Base-by-base conservation (phyloP, 1,140 invertebrate genomes). In the Asbolus verrucosus region DNA sequence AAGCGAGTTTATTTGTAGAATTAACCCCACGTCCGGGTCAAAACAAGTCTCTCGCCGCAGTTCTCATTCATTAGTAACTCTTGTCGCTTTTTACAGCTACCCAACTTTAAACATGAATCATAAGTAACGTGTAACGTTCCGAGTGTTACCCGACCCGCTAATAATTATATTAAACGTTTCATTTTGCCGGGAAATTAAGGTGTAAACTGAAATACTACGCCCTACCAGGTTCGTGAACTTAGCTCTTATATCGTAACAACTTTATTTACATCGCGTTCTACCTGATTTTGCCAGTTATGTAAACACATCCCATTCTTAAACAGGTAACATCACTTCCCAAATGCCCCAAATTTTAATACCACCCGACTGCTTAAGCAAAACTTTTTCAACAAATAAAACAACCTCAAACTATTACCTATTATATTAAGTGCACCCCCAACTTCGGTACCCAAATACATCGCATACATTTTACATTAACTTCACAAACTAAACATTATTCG, bases 161-260 rank as follows among this genome's bases (percentile, higher is more conserved):
- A 54, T 70, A 70, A 63, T 70, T 70, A 69, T 60, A 65, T 70
- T 70, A 70, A 70, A 63, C 68, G 60, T 70, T 70, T 70, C 60
- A 70, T 70, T 65, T 70, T 70, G 24, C 15, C 16, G 24, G 67
- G 31, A 69, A 66, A 66, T 66, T 46, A 66, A 66, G 38, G 41
- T 66, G 63, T 46, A 66, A 66, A 66, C 61, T 63, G 39, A 41
- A 38, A 63, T 63, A 63, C 61, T 41, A 63, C 61, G 39, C 39
- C 21, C 33, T n/a, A 36, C 30, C 61, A 63, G 61, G 61, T 66
- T 43, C 39, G 38, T 66, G 38, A 66, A 66, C 41, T 66, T 46
- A 43, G 15, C 39, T 30, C 27, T 66, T 46, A 36, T 54, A 67
- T 59, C 60, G 15, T 38, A 54, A 38, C 18, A 54, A 54, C 21